These are phyloP conservation scores for Jaculus jaculus DNA, from an alignment of 2,113 vertebrate species.

Conservation along the genomic window DNA sequence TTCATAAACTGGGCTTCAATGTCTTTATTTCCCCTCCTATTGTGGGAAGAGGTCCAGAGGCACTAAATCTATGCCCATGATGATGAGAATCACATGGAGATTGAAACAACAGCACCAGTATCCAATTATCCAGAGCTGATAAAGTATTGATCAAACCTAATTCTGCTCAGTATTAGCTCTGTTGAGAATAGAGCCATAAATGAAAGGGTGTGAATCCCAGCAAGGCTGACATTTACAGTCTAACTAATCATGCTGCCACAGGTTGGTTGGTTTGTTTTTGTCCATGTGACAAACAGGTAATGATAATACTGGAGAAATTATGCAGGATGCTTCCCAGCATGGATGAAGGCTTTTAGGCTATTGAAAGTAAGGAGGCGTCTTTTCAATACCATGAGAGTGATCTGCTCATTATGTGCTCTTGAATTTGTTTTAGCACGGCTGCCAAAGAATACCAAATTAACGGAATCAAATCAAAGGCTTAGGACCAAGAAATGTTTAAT, in stretches of 20 bases:
- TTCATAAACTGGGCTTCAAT: constrained; percentile 41
- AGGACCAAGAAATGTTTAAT: constrained; percentile 25
- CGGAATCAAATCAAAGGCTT: constrained; percentile 24
- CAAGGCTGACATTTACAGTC: constrained; percentile 31
- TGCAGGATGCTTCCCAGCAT: neutral
- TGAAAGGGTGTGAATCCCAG: neutral
- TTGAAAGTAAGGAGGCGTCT: constrained; percentile 26
- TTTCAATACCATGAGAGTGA: constrained; percentile 1
- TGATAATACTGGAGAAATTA: constrained; percentile 12
- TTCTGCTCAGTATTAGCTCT: neutral
- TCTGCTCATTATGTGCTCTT: constrained; percentile 20
- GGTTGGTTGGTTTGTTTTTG: neutral
- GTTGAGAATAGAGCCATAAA: constrained; percentile 14
- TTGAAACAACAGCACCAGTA: neutral
- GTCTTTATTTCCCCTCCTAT: neutral
- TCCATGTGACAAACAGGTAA: neutral
- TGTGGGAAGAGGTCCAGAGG: neutral
- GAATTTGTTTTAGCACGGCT: constrained; percentile 19
- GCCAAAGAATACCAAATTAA: constrained; percentile 2
- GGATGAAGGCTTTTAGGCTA: constrained; percentile 33
- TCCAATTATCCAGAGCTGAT: neutral
- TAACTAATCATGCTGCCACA: constrained; percentile 38
- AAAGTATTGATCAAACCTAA: constrained; percentile 33
- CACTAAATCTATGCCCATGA: neutral
- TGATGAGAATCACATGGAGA: neutral